These are phyloP conservation scores for Psammodynastes pulverulentus DNA, from an alignment of 2,113 vertebrate genomes.

Conservation along the genomic window DNA sequence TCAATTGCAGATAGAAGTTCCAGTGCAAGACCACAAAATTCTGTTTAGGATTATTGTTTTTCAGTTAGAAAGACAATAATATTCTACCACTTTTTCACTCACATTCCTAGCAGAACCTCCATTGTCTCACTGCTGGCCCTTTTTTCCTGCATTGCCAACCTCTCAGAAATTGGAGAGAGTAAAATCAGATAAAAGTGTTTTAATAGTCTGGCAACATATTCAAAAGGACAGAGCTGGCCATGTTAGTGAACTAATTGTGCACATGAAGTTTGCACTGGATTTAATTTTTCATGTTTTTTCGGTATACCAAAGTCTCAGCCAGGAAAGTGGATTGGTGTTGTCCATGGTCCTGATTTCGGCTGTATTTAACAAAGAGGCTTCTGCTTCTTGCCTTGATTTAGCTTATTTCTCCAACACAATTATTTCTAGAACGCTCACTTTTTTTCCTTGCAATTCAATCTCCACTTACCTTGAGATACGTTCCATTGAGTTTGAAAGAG, in stretches of 20 bases:
- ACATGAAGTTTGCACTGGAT: not conserved
- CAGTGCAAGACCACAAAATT: not conserved
- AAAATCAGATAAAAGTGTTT: not conserved
- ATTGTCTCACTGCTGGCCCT: not conserved
- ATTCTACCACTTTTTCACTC: not conserved
- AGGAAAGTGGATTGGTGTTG: not conserved
- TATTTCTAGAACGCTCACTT: not conserved
- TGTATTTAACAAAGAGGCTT: not conserved
- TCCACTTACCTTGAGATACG: not conserved
- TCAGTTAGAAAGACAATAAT: not conserved
- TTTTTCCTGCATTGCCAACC: not conserved
- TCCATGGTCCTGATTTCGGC: not conserved
- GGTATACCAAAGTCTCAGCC: not conserved
- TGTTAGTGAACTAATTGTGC: not conserved
- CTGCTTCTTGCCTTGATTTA: not conserved
- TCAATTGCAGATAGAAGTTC: not conserved
- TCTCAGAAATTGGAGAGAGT: not conserved
- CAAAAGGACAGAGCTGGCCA: not conserved
- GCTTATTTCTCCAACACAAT: not conserved
- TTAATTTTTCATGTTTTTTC: not conserved
- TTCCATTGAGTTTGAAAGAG: not conserved
- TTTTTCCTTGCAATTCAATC: not conserved
- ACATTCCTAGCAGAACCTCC: not conserved
- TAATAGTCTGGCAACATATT: not conserved
- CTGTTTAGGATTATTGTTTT: not conserved